These are phyloP conservation scores for Lemur catta DNA, from an alignment of 2,797 vertebrate species.

Conservation along the genomic window DNA sequence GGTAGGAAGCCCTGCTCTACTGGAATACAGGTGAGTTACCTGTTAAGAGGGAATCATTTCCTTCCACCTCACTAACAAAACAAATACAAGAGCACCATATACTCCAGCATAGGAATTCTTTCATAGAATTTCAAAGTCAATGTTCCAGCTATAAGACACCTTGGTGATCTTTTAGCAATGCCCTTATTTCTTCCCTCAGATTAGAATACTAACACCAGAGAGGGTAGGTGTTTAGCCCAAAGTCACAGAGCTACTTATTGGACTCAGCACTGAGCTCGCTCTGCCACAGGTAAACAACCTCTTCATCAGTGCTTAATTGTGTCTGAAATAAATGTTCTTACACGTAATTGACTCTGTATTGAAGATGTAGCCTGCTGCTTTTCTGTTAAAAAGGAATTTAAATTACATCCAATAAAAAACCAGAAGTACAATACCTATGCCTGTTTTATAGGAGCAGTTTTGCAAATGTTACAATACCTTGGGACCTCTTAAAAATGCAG, in stretches of 20 bases:
- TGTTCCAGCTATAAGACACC: neutral
- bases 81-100: neutral
- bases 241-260: neutral
- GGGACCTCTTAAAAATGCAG: neutral
- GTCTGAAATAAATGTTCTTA: neutral
- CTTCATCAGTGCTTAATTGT: slow-evolving; percentile 6
- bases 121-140: neutral
- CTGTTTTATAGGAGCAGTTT: neutral
- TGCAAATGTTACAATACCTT: neutral
- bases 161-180: neutral
- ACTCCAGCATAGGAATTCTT: neutral
- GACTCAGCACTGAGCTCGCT: neutral
- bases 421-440: neutral
- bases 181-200: neutral
- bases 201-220: neutral
- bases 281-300: neutral
- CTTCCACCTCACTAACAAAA: neutral
- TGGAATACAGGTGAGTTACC: neutral
- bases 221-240: neutral
- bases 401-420: slow-evolving; percentile 11
- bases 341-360: neutral
- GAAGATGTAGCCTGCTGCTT: neutral
- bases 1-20: neutral
- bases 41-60: neutral
- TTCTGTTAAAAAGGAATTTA: slow-evolving; percentile 49